A percentile compares a stretch with the other conserved stretches of the same genome.
Conservation (phyloP, 2,113 vertebrate species). For the Ictalurus furcatus region DNA sequence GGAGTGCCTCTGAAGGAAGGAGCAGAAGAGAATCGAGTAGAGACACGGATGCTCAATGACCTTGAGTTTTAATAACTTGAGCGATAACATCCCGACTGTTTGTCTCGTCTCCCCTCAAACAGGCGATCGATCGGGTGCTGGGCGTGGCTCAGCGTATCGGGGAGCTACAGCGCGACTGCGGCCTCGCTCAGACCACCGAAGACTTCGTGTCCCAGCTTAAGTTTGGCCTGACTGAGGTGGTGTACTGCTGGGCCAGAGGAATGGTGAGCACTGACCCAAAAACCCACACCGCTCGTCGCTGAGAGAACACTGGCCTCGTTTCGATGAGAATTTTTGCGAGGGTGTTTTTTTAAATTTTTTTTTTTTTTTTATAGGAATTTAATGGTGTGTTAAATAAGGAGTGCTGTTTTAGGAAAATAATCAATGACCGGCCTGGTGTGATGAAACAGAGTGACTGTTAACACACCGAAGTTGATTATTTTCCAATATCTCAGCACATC, state of each 20-base stretch:
- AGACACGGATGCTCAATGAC: neutral
- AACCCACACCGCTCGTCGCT: neutral
- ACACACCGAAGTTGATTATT: neutral
- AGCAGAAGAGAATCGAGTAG: neutral
- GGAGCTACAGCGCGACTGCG: constrained; percentile 83
- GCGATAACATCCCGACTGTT: neutral
- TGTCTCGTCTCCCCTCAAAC: constrained; percentile 3
- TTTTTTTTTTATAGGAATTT: neutral
- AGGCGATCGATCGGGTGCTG: constrained; percentile 82
- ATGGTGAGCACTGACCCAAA: constrained; percentile 76
- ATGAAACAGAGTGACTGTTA: neutral
- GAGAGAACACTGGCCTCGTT: neutral
- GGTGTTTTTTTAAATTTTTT: no score
- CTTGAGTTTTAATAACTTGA: neutral
- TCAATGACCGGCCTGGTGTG: neutral
- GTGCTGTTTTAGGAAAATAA: neutral
- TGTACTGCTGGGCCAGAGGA: constrained; percentile 92
- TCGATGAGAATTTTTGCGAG: neutral
- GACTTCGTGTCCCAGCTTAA: constrained; percentile 89
- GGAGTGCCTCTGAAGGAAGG: neutral
- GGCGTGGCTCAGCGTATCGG: constrained; percentile 81
- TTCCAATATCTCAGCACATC: neutral
- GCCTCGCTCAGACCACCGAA: constrained; percentile 80
- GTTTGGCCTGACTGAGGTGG: constrained; percentile 90
- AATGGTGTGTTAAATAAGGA: neutral